Evolutionary conservation across 2,888 invertebrate species (phyloP).

Genomic region (Molorchus minor): DNA sequence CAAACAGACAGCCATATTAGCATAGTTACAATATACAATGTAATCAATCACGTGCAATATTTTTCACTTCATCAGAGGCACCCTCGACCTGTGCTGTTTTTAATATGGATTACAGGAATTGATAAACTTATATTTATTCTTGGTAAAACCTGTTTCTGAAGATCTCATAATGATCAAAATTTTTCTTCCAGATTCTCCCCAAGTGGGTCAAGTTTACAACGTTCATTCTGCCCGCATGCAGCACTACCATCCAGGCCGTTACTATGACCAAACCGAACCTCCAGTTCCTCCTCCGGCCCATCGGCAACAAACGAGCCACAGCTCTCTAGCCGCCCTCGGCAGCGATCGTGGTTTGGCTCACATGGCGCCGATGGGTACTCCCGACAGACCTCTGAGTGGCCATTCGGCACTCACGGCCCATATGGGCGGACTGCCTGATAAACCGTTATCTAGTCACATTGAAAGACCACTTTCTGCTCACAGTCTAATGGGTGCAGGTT

Average conservation of each 20-base stretch:
- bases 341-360: slow-evolving; percentile 58
- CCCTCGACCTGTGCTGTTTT: no score
- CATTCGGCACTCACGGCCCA: slow-evolving; percentile 41
- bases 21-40: no score
- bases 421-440: slow-evolving; percentile 43
- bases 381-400: slow-evolving; percentile 54
- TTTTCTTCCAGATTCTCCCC: slow-evolving; percentile 68
- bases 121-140: neutral
- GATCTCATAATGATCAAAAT: no score
- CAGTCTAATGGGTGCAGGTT: slow-evolving; percentile 59
- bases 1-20: no score
- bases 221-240: slow-evolving; percentile 67
- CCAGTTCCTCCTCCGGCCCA: slow-evolving; percentile 73
- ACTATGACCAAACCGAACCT: slow-evolving; percentile 71
- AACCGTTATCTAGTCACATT: slow-evolving; percentile 54
- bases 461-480: slow-evolving; percentile 54
- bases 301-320: slow-evolving; percentile 61
- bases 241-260: slow-evolving; percentile 62
- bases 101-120: no score
- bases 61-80: no score
- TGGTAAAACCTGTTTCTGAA: neutral
- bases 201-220: slow-evolving; percentile 67
- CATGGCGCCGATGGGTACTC: slow-evolving; percentile 55
- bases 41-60: no score
- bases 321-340: slow-evolving; percentile 56